Conservation (phyloP, 1,140 invertebrate genomes). For the Helicorthomorpha holstii region DNA sequence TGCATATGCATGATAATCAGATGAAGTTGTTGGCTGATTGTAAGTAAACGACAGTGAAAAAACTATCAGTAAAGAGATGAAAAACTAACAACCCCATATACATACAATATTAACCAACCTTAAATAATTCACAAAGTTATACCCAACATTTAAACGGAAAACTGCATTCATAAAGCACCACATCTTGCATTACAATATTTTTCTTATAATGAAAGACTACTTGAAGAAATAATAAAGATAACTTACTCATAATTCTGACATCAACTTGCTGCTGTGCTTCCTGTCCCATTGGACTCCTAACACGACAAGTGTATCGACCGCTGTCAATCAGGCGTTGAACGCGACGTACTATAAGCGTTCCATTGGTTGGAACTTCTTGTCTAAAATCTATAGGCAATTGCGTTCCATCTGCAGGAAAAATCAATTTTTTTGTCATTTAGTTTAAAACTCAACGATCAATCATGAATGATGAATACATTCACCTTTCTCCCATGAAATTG, state of each 20-base stretch:
- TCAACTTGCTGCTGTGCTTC: slow-evolving; percentile 20
- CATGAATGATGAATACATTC: neutral
- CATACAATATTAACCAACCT: too few relatives aligned
- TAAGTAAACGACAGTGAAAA: too few relatives aligned
- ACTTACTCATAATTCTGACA: slow-evolving; percentile 26
- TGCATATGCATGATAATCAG: too few relatives aligned
- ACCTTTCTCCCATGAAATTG: neutral
- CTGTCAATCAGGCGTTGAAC: slow-evolving; percentile 44
- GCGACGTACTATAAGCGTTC: slow-evolving; percentile 52
- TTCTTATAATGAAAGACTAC: neutral
- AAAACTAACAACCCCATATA: too few relatives aligned
- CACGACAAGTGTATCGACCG: slow-evolving; percentile 65
- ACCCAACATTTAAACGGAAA: neutral
- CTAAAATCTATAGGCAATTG: slow-evolving; percentile 18
- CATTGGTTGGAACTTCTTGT: slow-evolving; percentile 40
- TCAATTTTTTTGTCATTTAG: neutral
- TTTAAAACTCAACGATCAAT: neutral
- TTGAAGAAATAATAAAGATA: neutral
- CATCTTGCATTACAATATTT: neutral
- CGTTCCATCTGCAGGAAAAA: neutral
- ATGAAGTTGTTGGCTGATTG: too few relatives aligned
- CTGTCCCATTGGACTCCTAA: slow-evolving; percentile 49
- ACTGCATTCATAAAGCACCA: neutral
- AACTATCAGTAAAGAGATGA: too few relatives aligned
- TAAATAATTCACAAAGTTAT: too few relatives aligned